phyloP scores from a whole-genome alignment of 2,888 invertebrate genomes.

The Papilio elwesi region DNA sequence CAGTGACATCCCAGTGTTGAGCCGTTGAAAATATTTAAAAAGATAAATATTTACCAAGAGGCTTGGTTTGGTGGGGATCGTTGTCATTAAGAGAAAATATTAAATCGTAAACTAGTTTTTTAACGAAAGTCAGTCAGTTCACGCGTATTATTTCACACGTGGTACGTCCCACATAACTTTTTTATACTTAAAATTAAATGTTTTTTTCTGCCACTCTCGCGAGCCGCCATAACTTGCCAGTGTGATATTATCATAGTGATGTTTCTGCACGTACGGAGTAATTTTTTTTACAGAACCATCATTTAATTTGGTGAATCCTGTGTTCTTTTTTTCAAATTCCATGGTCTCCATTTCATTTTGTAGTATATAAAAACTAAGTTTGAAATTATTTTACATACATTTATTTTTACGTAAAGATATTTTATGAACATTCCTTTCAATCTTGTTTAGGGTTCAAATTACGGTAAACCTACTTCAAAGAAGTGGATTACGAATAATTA shows the following conservation, averaged over 20 bases:
- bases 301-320: not conserved
- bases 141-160: conserved; percentile 19
- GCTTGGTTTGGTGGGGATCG: conserved; percentile 23
- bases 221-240: not conserved
- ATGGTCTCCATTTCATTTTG: not conserved
- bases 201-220: not conserved
- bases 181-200: not conserved
- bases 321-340: not conserved
- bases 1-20: not conserved
- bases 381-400: not conserved
- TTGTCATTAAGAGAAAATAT: conserved; percentile 24
- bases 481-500: no score
- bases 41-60: conserved; percentile 24
- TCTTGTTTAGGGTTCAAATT: no score
- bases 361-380: not conserved
- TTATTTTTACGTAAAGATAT: not conserved
- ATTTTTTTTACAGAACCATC: not conserved
- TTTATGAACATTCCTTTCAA: no score
- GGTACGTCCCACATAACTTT: not conserved
- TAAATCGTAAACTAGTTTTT: conserved; percentile 28
- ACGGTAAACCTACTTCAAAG: no score
- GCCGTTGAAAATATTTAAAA: conserved; percentile 3
- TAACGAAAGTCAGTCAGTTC: conserved; percentile 23
- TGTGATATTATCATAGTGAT: not conserved
- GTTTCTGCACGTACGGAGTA: not conserved